These are phyloP conservation scores for Pteria penguin DNA, from an alignment of 2,888 invertebrate genomes.

Conservation along the genomic window DNA sequence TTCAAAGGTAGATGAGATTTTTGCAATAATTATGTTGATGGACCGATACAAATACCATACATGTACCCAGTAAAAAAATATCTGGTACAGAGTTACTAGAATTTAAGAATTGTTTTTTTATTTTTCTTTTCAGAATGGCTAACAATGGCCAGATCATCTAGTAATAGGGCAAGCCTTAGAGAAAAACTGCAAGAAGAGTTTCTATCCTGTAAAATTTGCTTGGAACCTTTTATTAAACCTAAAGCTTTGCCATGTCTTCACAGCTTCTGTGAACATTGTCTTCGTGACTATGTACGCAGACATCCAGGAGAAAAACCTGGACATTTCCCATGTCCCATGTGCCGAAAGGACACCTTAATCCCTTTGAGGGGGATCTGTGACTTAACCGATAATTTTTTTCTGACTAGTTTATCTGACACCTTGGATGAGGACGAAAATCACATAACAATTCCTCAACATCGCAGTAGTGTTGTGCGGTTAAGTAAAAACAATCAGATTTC, in stretches of 20 bases:
- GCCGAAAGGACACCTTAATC: constrained; percentile 70
- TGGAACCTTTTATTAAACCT: constrained; percentile 70
- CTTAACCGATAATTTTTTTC: constrained; percentile 72
- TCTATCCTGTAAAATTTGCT: constrained; percentile 74
- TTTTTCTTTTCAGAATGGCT: constrained; percentile 73
- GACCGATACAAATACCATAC: no score
- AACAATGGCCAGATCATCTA: constrained; percentile 72
- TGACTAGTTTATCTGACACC: constrained; percentile 70
- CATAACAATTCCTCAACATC: constrained; percentile 48
- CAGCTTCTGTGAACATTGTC: constrained; percentile 68
- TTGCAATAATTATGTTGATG: no score
- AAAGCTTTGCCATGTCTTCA: constrained; percentile 75
- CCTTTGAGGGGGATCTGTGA: constrained; percentile 68
- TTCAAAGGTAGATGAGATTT: no score
- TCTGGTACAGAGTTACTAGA: no score
- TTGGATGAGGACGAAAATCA: constrained; percentile 68
- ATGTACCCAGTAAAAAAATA: no score
- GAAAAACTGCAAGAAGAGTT: constrained; percentile 76
- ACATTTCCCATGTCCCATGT: constrained; percentile 75
- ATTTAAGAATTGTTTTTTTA: no score
- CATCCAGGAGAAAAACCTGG: constrained; percentile 69
- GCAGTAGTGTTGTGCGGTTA: constrained; percentile 23
- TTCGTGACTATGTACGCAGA: constrained; percentile 72
- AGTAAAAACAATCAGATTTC: constrained; percentile 54
- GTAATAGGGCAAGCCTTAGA: constrained; percentile 62